These are phyloP conservation scores for Marmota monax DNA, from an alignment of 2,113 vertebrate species.

Conservation along the genomic window DNA sequence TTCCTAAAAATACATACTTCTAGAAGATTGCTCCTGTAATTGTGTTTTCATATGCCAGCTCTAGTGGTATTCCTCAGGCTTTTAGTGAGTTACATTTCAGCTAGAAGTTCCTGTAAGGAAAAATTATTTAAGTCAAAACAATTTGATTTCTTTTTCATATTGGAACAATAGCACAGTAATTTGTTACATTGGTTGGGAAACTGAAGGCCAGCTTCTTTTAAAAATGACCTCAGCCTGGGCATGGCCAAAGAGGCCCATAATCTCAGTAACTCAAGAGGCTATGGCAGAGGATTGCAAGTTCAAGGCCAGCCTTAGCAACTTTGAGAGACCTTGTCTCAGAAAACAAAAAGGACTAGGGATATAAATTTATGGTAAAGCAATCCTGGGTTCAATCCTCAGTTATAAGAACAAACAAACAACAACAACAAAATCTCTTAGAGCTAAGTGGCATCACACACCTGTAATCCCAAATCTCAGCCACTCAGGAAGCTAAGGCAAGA, in stretches of 20 bases:
- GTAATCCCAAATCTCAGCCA: no score
- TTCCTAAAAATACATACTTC: conserved; percentile 55
- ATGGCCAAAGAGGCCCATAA: neutral
- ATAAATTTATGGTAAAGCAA: no score
- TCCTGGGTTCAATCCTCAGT: no score
- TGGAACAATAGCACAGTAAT: neutral
- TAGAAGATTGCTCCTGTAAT: conserved; percentile 56
- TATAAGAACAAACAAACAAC: no score
- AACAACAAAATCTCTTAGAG: neutral
- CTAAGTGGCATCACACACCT: no score
- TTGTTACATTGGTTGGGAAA: neutral
- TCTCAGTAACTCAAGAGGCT: neutral
- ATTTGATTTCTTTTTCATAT: neutral
- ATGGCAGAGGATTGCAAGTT: neutral
- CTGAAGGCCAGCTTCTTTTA: neutral
- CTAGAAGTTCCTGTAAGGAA: neutral
- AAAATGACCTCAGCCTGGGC: neutral
- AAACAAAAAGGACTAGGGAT: neutral
- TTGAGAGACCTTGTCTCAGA: neutral
- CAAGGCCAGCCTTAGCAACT: neutral
- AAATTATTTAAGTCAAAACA: conserved; percentile 39
- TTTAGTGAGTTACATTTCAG: neutral
- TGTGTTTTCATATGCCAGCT: neutral
- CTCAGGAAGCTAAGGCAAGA: no score
- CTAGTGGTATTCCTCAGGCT: neutral